Base-by-base conservation (phyloP, 2,888 invertebrate species). In the Yponomeuta evonymella region DNA sequence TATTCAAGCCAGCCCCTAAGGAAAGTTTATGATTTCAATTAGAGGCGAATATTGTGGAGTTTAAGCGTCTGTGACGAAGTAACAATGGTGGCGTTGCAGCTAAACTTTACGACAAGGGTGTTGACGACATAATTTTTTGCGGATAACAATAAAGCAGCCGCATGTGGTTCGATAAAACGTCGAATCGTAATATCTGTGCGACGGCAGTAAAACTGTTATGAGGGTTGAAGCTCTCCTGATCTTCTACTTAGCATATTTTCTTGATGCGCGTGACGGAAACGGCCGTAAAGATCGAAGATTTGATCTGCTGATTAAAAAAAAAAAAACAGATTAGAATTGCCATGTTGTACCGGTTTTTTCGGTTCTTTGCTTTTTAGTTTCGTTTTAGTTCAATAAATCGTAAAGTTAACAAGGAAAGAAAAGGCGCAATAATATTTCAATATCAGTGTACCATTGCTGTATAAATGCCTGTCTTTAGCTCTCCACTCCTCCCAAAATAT, bases 121-220 rank as follows among this genome's bases (percentile, higher is more conserved):
- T 70, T 65, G 58, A n/a, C 51, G 12, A 10, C 33, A 29, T 58
- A 23, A 68, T 33, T 67, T 62, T 71, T 63, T 67, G 63, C 71
- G 70, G 69, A 70, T 67, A 69, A 68, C 72, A 73, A 72, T 71
- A 70, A 70, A 71, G 82, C 79, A 81, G 82, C 83, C 83, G 78
- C 84, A 80, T 84, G 81, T 81, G 81, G 76, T 77, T 78, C 76
- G 80, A 85, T 82, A 84, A 85, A 84, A 86, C 82, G 72, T 72
- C 84, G 85, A 86, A 87, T 88, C 83, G 87, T 83, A 86, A 83
- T 83, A 12, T 58, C 51, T 12, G 51, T 15, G 15, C 15, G 51
- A 58, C 5, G 51, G 51, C 15, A 58, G 15, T 58, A 58, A 58
- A 58, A 12, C 15, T 12, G 51, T 58, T 58, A 58, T 5, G 51